Conservation (phyloP, 1,140 invertebrate genomes). For the Epicauta chinensis region DNA sequence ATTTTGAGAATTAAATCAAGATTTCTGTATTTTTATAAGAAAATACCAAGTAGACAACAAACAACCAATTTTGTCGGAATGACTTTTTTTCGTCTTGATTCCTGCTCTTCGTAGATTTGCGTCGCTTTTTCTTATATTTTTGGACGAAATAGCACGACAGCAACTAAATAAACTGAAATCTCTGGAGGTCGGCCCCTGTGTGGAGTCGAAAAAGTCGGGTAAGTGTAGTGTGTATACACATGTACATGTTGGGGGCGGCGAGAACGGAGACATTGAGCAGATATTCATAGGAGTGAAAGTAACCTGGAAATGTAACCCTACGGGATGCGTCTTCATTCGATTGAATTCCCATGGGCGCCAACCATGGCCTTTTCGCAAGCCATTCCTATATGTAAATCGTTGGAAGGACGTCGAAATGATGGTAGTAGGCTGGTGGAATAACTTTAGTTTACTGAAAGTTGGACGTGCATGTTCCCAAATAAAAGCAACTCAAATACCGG, state of each 20-base stretch:
- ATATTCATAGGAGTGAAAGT: constrained; percentile 22
- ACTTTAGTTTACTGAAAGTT: no score
- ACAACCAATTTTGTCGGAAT: constrained; percentile 5
- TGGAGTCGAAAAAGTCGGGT: no score
- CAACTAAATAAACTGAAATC: constrained; percentile 19
- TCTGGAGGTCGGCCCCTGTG: constrained; percentile 6
- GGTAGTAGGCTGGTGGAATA: no score
- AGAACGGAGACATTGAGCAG: constrained; percentile 17
- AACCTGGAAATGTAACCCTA: constrained; percentile 18
- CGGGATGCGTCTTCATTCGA: constrained; percentile 23
- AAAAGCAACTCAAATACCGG: no score
- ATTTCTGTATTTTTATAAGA: background rate
- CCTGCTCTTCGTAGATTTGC: background rate
- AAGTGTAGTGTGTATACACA: no score
- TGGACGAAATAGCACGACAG: constrained; percentile 15
- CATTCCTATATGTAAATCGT: constrained; percentile 21
- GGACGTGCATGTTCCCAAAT: no score
- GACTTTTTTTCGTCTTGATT: background rate
- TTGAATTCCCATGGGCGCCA: constrained; percentile 15
- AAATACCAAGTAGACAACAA: constrained; percentile 1
- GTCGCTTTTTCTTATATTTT: background rate
- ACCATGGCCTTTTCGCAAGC: constrained; percentile 19
- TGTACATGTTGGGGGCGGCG: constrained; percentile 1
- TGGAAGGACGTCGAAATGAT: background rate
- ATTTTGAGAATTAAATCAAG: background rate